Evolutionary conservation across 2,797 vertebrate genomes (phyloP).

Genomic region (Lindbergichthys nudifrons): DNA sequence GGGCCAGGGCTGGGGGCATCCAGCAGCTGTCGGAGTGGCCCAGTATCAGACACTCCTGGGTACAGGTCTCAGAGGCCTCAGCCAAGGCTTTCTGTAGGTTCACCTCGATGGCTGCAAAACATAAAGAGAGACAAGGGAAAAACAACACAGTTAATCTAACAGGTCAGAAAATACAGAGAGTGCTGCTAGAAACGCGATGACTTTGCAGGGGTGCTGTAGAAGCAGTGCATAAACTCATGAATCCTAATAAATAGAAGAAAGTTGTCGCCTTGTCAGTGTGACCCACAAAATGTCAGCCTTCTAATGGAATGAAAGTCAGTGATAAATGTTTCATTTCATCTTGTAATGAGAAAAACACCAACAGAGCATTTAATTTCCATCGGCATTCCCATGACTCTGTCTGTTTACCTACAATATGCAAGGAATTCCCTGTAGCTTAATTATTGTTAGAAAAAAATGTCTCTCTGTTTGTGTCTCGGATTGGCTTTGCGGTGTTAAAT

Average conservation of each 20-base stretch:
- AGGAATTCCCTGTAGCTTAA: constrained; percentile 88
- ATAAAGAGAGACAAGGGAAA: constrained; percentile 34
- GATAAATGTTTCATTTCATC: constrained; percentile 87
- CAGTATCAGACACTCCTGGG: constrained; percentile 97
- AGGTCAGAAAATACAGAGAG: constrained; percentile 31
- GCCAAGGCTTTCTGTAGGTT: constrained; percentile 95
- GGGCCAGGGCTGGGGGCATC: constrained; percentile 94
- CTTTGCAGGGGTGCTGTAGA: constrained; percentile 24
- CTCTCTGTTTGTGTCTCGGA: constrained; percentile 79
- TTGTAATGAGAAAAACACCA: constrained; percentile 84
- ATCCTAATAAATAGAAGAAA: constrained; percentile 67
- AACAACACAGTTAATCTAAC: constrained; percentile 54
- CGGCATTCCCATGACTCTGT: constrained; percentile 81
- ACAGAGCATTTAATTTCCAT: constrained; percentile 84
- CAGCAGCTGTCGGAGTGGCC: constrained; percentile 99
- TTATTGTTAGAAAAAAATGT: constrained; percentile 80
- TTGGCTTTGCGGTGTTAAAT: constrained; percentile 83
- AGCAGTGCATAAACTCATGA: constrained; percentile 47
- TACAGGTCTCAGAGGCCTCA: constrained; percentile 96
- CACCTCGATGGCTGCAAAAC: constrained; percentile 90
- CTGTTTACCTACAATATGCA: constrained; percentile 88
- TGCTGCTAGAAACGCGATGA: constrained; percentile 19
- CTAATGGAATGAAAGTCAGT: constrained; percentile 80
- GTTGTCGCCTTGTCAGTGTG: constrained; percentile 71
- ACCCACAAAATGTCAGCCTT: constrained; percentile 82